phyloP scores from a whole-genome alignment of 2,888 invertebrate genomes.

The Peribatodes rhomboidaria region DNA sequence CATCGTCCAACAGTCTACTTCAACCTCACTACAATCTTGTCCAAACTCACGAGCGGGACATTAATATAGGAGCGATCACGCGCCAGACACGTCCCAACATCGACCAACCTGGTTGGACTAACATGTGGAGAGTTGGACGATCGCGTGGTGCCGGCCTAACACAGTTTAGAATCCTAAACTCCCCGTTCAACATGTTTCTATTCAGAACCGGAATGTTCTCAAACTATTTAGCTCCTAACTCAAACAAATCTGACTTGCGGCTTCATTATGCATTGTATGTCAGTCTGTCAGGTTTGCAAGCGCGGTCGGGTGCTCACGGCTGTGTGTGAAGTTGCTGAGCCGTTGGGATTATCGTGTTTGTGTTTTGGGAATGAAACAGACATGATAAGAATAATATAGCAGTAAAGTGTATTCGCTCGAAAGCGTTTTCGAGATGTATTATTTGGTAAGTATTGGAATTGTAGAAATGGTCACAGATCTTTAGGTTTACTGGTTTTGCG shows the following conservation, averaged over 20 bases:
- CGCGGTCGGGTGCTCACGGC: slow-evolving; percentile 12
- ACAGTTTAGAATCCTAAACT: background rate
- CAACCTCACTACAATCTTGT: too few species aligned
- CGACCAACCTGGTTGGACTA: too few species aligned
- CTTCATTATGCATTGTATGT: slow-evolving; percentile 45
- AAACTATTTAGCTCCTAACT: slow-evolving; percentile 9
- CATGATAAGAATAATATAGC: background rate
- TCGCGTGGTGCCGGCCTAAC: background rate
- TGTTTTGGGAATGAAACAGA: background rate
- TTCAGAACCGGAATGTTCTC: too few species aligned
- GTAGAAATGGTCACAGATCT: too few species aligned
- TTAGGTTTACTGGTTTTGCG: too few species aligned
- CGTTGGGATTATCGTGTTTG: background rate
- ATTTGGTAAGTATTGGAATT: too few species aligned
- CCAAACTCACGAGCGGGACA: too few species aligned
- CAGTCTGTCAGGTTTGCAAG: slow-evolving; percentile 37
- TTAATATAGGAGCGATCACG: too few species aligned
- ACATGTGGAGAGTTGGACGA: too few species aligned
- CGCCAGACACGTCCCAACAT: too few species aligned
- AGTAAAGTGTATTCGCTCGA: background rate
- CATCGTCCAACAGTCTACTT: too few species aligned
- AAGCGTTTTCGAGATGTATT: background rate
- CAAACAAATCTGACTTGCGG: slow-evolving; percentile 36
- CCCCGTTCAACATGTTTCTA: background rate
- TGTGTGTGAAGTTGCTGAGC: slow-evolving; percentile 6